Percentiles rank a stretch among this genome's conserved stretches.
These are phyloP conservation scores for Notolepis coatsorum DNA, from an alignment of 2,797 vertebrate species.

Conservation along the genomic window DNA sequence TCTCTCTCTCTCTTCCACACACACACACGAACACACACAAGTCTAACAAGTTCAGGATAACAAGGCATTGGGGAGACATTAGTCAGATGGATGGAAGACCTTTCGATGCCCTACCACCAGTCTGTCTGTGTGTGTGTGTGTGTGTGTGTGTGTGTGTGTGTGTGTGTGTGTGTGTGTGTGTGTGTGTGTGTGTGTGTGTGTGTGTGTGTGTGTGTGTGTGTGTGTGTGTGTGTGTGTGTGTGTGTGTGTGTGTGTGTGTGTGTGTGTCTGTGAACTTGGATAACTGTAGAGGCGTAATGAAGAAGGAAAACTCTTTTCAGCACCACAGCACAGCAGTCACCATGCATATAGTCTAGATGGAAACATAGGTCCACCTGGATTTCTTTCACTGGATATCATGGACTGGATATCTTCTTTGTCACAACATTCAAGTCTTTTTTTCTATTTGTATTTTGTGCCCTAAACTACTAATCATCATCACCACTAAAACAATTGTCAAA, in stretches of 20 bases:
- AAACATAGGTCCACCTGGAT: too few relatives aligned
- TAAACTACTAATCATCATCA: too few relatives aligned
- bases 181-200: slow-evolving; percentile 1
- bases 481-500: too few relatives aligned
- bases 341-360: not conserved
- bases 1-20: not conserved
- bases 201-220: not conserved
- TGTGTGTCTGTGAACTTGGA: slow-evolving; percentile 4
- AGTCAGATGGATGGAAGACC: slow-evolving; percentile 24
- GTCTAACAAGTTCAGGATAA: slow-evolving; percentile 23
- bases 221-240: not conserved
- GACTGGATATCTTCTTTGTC: too few relatives aligned
- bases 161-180: not conserved
- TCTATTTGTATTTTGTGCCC: too few relatives aligned
- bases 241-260: slow-evolving; percentile 6
- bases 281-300: slow-evolving; percentile 14
- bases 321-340: slow-evolving; percentile 9
- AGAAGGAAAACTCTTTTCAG: slow-evolving; percentile 14
- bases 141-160: not conserved
- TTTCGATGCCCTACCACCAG: slow-evolving; percentile 10
- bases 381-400: too few relatives aligned
- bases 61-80: slow-evolving; percentile 45
- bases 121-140: not conserved
- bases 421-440: too few relatives aligned
- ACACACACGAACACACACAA: not conserved